Evolutionary conservation across 92 coral and sea anemone genomes (phyloP).

Genomic region (Phenganax marumi): DNA sequence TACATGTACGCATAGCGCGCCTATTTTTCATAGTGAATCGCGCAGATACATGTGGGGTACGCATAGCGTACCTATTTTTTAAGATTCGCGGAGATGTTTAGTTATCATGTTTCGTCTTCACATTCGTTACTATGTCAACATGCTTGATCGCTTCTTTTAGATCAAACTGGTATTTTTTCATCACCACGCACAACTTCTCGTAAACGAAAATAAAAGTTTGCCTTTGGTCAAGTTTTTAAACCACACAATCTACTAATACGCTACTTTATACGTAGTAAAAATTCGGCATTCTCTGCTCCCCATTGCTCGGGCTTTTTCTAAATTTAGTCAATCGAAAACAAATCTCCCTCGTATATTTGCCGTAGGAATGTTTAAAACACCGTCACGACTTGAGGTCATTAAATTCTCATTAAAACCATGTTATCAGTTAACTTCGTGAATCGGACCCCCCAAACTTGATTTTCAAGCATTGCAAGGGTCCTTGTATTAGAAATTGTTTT

Average conservation of each 20-base stretch:
- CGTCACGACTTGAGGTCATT: slow-evolving; percentile 16
- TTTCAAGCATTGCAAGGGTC: slow-evolving; percentile 25
- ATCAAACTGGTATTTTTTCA: no score
- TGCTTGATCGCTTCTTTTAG: no score
- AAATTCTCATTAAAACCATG: slow-evolving; percentile 24
- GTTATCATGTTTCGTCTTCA: no score
- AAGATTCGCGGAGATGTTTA: background rate
- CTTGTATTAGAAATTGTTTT: slow-evolving; percentile 1
- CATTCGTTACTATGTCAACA: no score
- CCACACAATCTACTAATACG: no score
- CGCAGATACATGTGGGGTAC: no score
- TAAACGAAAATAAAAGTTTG: background rate
- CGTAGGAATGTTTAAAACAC: background rate
- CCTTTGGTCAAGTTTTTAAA: background rate
- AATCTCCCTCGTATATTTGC: background rate
- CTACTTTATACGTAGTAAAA: no score
- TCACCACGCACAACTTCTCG: no score
- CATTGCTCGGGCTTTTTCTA: no score
- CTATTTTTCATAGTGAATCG: no score
- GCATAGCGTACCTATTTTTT: background rate
- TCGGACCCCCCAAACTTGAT: slow-evolving; percentile 18
- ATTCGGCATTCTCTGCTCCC: no score
- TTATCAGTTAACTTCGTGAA: slow-evolving; percentile 6
- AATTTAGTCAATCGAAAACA: background rate
- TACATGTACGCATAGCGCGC: background rate